Conservation (phyloP, 2,113 vertebrate species). For the Larimichthys crocea region DNA sequence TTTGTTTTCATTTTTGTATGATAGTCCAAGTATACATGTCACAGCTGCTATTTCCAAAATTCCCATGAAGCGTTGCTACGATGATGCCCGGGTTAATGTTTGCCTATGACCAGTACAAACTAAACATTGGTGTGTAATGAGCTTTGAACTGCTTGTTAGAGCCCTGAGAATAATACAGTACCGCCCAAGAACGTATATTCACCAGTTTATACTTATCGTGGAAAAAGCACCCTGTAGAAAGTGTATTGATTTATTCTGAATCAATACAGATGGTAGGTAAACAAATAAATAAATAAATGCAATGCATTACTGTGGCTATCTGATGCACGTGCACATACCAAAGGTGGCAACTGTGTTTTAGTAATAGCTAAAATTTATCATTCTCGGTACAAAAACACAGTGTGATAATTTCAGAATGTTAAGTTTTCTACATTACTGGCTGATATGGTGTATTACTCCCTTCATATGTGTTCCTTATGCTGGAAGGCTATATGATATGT, state of each 20-base stretch:
- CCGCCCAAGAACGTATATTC: background rate
- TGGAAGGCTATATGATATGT: background rate
- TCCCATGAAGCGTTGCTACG: background rate
- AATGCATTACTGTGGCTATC: background rate
- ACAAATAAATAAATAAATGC: background rate
- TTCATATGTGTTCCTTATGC: background rate
- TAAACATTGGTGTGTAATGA: constrained; percentile 10
- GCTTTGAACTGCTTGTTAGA: constrained; percentile 15
- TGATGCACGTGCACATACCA: background rate
- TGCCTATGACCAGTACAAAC: background rate
- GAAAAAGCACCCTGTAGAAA: background rate
- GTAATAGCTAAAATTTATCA: background rate
- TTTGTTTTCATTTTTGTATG: background rate
- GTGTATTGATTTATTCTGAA: background rate
- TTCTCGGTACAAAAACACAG: background rate
- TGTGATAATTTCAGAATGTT: background rate
- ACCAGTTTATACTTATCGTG: background rate
- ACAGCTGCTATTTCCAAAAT: background rate
- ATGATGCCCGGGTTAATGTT: background rate
- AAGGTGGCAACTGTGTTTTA: background rate
- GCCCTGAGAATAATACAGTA: background rate
- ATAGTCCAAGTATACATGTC: background rate
- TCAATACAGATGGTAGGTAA: background rate
- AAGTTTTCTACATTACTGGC: background rate
- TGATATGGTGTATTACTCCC: background rate